A percentile compares a stretch with the other conserved stretches of the same genome.
Evolutionary conservation across 2,113 vertebrate species (phyloP).

Genomic region (Trichomycterus rosablanca): DNA sequence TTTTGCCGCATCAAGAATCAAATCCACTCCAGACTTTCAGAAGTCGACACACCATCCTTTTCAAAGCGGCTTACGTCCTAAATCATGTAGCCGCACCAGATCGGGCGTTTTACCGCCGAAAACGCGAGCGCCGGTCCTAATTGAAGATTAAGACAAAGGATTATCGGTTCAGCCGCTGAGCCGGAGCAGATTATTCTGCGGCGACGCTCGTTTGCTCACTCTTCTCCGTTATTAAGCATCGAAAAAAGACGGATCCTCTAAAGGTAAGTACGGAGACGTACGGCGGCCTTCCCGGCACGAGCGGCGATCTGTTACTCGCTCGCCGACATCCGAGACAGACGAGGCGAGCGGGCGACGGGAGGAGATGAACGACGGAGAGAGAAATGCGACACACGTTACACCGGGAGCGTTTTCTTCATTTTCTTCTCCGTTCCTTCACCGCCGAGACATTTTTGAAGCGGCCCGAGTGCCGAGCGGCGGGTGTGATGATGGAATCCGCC

Average conservation of each 20-base stretch:
- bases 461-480: too few species aligned
- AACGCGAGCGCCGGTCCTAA: conserved; percentile 65
- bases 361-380: conserved; percentile 1
- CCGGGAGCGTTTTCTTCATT: conserved; percentile 1
- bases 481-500: not conserved
- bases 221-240: conserved; percentile 60
- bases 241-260: conserved; percentile 33
- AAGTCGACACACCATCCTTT: too few species aligned
- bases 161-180: conserved; percentile 69
- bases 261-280: conserved; percentile 47
- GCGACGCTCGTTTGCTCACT: conserved; percentile 50
- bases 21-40: too few species aligned
- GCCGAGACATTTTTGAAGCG: not conserved
- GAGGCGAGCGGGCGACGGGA: not conserved
- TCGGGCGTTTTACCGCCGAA: conserved; percentile 59
- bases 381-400: conserved; percentile 1
- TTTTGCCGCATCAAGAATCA: too few species aligned
- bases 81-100: too few species aligned
- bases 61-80: too few species aligned
- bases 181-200: conserved; percentile 66
- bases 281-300: not conserved
- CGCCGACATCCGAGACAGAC: not conserved
- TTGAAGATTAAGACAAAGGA: conserved; percentile 72
- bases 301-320: conserved; percentile 14
- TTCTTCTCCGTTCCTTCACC: conserved; percentile 5